Evolutionary conservation across 1,140 invertebrate species (phyloP), one percentile per base, ranked within the genome.

Genomic region (Phocides pigmalion): DNA sequence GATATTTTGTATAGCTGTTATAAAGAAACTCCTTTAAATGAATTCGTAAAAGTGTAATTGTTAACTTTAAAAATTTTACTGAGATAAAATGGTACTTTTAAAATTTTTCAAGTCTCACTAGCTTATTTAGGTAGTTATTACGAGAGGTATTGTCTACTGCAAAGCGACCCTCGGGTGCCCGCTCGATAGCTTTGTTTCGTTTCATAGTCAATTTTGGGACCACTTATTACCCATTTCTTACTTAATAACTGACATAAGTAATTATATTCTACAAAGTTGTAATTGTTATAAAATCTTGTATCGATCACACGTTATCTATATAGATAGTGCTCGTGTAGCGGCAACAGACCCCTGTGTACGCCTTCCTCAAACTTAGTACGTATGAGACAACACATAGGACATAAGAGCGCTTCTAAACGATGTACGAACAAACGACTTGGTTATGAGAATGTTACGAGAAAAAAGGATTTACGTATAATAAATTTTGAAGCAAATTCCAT

Each of bases 161-260:
- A 25, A 28, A 47, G 44, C 12, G 17, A 25, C n/a, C 41, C 14
- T 42, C 39, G 25, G 11, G n/a, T 39, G 56, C 62, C n/a, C 44
- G 66, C 41, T 70, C 61, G 68, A 65, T 72, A 76, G 77, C 73
- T 72, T 68, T 79, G 79, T 89, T 87, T 85, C 79, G 71, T 87
- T 87, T 88, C 81, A 86, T 88, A 89, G 78, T 84, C 84, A 89
- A 87, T 80, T 85, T 89, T 90, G 86, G 86, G 84, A 87, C 87
- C 87, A 89, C 75, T 82, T 80, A 73, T n/a, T 81, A 81, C 80
- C 80, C 66, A 72, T 76, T 78, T 81, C 72, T 79, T 58, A 77
- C 74, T 72, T 68, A 68, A 72, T 50, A 19, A 15, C 68, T 68
- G 68, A 70, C 70, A 78, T 69, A 70, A n/a, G n/a, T 72, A 69